Evolutionary conservation across 2,797 vertebrate genomes (phyloP).

Genomic region (Myotis findleyi): DNA sequence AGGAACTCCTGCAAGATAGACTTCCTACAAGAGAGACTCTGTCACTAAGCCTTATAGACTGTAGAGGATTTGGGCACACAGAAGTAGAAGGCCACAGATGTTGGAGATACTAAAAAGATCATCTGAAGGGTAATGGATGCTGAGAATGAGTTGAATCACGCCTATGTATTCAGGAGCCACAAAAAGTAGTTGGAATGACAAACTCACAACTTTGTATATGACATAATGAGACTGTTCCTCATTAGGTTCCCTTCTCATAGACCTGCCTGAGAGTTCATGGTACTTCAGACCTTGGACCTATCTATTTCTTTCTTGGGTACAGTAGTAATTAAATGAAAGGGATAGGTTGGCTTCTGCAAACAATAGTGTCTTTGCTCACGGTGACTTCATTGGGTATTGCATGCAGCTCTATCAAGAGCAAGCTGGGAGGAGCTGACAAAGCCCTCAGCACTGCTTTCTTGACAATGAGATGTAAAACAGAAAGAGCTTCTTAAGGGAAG

Average conservation of each 20-base stretch:
- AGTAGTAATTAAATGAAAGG: constrained; percentile 30
- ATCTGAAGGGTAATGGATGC: neutral
- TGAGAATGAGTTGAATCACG: neutral
- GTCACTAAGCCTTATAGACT: neutral
- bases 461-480: neutral
- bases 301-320: neutral
- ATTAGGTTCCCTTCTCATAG: neutral
- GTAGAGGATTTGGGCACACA: neutral
- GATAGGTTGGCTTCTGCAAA: neutral
- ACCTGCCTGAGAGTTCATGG: neutral
- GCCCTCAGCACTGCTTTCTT: neutral
- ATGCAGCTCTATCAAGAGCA: neutral
- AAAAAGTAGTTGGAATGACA: neutral
- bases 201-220: neutral
- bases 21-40: neutral
- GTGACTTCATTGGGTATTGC: neutral
- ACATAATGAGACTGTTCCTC: neutral
- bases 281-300: neutral
- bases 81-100: neutral
- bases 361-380: neutral
- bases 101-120: neutral
- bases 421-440: neutral
- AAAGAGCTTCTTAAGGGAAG: neutral
- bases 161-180: neutral
- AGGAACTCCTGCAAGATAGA: neutral